phyloP scores from a whole-genome alignment of 2,113 vertebrate species.

The Calonectris borealis region DNA sequence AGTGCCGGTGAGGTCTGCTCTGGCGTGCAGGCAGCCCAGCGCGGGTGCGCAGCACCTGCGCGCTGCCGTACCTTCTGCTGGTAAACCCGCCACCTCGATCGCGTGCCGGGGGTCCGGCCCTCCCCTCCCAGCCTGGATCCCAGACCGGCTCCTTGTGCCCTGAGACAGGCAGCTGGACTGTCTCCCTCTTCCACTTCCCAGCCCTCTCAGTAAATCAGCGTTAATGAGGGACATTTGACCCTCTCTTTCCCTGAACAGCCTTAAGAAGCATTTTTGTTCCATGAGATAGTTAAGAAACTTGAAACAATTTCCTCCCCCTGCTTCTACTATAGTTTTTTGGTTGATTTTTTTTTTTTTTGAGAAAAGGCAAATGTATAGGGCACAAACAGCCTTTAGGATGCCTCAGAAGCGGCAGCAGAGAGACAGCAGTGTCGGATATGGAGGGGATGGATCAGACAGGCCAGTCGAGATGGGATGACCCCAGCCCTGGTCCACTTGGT shows the following conservation, averaged over 20 bases:
- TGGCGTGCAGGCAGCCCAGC: background rate
- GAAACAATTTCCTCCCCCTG: constrained; percentile 11
- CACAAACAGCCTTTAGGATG: background rate
- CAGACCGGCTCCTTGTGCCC: background rate
- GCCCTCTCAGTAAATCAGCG: background rate
- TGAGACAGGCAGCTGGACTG: constrained; percentile 27
- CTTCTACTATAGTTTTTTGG: background rate
- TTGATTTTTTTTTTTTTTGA: background rate
- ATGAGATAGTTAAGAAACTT: constrained; percentile 55
- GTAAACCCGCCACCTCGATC: background rate
- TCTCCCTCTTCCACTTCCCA: background rate
- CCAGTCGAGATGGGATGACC: background rate
- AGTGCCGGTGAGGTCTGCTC: background rate
- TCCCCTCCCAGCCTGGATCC: background rate
- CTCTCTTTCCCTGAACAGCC: constrained; percentile 15
- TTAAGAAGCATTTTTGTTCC: constrained; percentile 54
- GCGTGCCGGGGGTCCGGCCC: fast-evolving
- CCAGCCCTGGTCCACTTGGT: background rate
- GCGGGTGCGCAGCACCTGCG: background rate
- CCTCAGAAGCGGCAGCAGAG: background rate
- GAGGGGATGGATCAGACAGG: background rate
- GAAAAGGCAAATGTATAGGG: background rate
- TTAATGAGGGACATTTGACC: constrained; percentile 59
- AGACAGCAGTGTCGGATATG: background rate
- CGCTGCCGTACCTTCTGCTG: background rate